phyloP scores from a whole-genome alignment of 2,888 invertebrate genomes.

The Sinotaia quadrata region DNA sequence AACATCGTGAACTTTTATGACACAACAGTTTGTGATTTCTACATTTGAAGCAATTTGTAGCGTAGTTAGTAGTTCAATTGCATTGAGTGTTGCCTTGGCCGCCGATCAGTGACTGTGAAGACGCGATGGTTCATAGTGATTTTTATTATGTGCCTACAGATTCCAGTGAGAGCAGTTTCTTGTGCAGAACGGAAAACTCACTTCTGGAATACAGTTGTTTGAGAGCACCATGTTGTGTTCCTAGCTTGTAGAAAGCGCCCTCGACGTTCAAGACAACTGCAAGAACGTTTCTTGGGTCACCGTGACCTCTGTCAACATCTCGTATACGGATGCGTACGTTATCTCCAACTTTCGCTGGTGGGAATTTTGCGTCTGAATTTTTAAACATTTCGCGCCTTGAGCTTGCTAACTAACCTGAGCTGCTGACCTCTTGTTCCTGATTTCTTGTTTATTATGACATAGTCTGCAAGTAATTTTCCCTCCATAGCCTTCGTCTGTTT shows the following conservation, averaged over 20 bases:
- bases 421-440: background rate
- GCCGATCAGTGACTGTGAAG: background rate
- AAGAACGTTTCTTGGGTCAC: background rate
- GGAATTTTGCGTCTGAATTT: background rate
- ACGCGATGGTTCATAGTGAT: background rate
- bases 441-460: background rate
- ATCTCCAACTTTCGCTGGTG: background rate
- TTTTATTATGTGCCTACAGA: background rate
- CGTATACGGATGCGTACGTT: background rate
- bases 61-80: too few species aligned
- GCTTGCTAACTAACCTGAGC: background rate
- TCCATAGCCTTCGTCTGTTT: background rate
- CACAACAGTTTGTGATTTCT: background rate
- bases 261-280: background rate
- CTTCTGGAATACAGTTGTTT: background rate
- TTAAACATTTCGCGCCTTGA: background rate
- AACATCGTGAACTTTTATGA: constrained; percentile 1
- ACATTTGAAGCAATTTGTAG: background rate
- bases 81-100: background rate
- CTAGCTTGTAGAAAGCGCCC: background rate
- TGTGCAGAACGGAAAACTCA: background rate
- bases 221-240: background rate
- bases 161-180: background rate
- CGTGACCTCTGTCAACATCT: background rate
- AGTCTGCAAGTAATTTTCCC: background rate